A percentile compares a stretch with the other conserved stretches of the same genome.
Evolutionary conservation across 1,140 invertebrate species (phyloP).

Genomic region (Aricia agestis): DNA sequence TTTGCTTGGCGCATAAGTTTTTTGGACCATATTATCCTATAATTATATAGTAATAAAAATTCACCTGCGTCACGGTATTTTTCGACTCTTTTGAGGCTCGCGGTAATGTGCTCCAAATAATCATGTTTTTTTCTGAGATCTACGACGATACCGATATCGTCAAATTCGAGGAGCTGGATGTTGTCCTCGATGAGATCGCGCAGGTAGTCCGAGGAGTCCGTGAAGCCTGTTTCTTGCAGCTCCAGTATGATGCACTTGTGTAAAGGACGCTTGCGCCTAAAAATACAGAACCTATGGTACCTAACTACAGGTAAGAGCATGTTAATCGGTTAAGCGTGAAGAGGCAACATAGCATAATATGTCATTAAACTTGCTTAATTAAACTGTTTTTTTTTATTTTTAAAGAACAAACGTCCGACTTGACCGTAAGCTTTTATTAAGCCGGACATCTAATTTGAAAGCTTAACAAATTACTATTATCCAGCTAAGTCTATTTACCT

Average conservation of each 20-base stretch:
- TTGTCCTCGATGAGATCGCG: conserved; percentile 76
- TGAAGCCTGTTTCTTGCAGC: conserved; percentile 69
- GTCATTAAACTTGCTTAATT: too few species aligned
- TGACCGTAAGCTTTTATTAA: too few species aligned
- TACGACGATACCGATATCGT: conserved; percentile 67
- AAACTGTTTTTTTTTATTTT: too few species aligned
- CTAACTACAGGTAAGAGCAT: too few species aligned
- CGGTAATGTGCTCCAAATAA: conserved; percentile 65
- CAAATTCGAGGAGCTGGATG: conserved; percentile 57
- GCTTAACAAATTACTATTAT: too few species aligned
- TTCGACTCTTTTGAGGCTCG: conserved; percentile 65
- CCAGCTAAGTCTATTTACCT: conserved; percentile 36
- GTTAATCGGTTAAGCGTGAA: too few species aligned
- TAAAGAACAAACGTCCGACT: too few species aligned
- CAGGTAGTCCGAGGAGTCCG: conserved; percentile 68
- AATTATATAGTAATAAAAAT: background rate
- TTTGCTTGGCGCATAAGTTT: background rate
- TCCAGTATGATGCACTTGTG: conserved; percentile 75
- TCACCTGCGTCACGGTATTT: conserved; percentile 52
- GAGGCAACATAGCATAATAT: too few species aligned
- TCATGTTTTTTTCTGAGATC: conserved; percentile 63
- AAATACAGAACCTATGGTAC: conserved; percentile 21
- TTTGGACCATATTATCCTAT: background rate
- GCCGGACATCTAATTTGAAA: too few species aligned
- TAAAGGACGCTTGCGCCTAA: conserved; percentile 69